These are phyloP conservation scores for Chironomus striatipennis DNA, from an alignment of 1,140 invertebrate genomes.

Conservation along the genomic window DNA sequence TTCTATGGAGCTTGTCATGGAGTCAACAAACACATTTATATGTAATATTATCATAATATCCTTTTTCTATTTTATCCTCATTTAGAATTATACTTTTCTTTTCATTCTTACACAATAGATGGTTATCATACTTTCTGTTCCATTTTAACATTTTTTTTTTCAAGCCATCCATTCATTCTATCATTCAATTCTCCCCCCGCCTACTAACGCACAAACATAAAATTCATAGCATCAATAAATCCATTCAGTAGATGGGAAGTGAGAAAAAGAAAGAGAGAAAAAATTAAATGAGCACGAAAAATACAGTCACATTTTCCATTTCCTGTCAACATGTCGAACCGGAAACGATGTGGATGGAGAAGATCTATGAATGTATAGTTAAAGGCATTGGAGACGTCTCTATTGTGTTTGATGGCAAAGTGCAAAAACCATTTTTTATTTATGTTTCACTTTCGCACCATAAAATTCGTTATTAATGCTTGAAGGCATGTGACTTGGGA, in stretches of 20 bases:
- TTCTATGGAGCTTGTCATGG: too few relatives aligned
- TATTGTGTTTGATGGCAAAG: slow-evolving; percentile 4
- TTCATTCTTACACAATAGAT: slow-evolving; percentile 7
- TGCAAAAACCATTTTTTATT: slow-evolving; percentile 17
- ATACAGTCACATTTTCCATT: slow-evolving; percentile 22
- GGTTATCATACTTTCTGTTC: not conserved
- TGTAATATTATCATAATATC: slow-evolving; percentile 11
- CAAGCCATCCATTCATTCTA: not conserved
- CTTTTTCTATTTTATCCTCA: slow-evolving; percentile 17
- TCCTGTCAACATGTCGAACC: slow-evolving; percentile 22
- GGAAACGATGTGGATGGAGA: not conserved
- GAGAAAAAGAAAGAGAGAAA: too few relatives aligned
- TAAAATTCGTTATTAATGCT: slow-evolving; percentile 19
- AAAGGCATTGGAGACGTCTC: not conserved
- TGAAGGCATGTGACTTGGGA: not conserved
- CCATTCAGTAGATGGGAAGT: not conserved
- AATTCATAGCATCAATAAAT: not conserved
- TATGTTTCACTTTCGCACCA: slow-evolving; percentile 18
- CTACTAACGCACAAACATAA: not conserved
- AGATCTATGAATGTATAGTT: not conserved
- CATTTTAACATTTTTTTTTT: not conserved
- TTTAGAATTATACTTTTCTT: slow-evolving; percentile 16
- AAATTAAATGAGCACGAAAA: slow-evolving; percentile 22
- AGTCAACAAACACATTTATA: not conserved
- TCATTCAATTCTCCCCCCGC: not conserved